These are phyloP conservation scores for Eulemur albifrons DNA, from an alignment of 2,797 vertebrate species.

Conservation along the genomic window DNA sequence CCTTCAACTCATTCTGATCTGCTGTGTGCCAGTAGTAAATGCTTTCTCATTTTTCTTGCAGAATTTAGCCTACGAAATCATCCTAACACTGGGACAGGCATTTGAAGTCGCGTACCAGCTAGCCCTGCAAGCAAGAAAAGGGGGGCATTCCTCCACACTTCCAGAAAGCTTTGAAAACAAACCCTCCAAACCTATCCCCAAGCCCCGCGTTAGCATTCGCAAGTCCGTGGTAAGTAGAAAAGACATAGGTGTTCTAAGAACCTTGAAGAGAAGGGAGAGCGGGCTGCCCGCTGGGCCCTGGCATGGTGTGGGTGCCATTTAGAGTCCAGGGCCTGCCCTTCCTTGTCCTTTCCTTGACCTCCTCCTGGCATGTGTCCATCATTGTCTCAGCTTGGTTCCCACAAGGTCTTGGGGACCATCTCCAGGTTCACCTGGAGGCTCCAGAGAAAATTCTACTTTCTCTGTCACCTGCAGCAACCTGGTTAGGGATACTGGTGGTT, in stretches of 20 bases:
- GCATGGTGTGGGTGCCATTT: background rate
- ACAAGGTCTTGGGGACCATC: background rate
- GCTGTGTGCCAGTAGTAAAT: background rate
- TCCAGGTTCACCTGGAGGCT: background rate
- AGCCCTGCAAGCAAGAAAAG: constrained; percentile 97
- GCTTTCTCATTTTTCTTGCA: constrained; percentile 81
- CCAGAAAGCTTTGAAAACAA: constrained; percentile 99
- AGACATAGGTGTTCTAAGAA: background rate
- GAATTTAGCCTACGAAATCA: constrained; percentile 99
- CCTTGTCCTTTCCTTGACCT: background rate
- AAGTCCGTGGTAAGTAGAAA: constrained; percentile 94
- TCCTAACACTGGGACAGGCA: constrained; percentile 97
- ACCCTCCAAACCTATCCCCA: constrained; percentile 97
- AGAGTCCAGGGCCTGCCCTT: background rate
- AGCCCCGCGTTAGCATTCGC: constrained; percentile 98
- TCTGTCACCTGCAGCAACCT: background rate
- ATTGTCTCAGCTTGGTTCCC: background rate
- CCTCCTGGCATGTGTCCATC: background rate
- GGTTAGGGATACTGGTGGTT: background rate
- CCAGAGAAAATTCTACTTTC: background rate
- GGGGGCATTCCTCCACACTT: constrained; percentile 97
- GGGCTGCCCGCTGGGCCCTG: background rate
- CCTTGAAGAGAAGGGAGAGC: background rate
- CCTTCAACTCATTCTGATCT: accelerated
- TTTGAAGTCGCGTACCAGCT: constrained; percentile 99